Conservation (phyloP, 64 coral and sea anemone species). For the Cladopsammia gracilis region DNA sequence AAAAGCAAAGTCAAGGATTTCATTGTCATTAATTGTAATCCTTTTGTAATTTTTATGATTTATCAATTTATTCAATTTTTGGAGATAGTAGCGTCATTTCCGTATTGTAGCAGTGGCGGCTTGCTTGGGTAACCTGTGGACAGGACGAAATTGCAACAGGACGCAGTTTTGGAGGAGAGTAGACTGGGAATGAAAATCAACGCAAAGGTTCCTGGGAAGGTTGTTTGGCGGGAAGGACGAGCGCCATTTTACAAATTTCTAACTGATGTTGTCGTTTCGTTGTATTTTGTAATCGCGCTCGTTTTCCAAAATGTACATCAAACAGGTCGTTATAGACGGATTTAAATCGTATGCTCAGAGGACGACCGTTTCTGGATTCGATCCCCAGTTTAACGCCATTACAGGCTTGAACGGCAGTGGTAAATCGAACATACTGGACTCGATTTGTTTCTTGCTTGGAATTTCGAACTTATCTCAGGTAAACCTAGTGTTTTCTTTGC, state of each 20-base stretch:
- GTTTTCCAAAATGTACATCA: constrained; percentile 91
- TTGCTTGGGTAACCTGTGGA: not conserved
- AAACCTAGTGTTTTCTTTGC: not conserved
- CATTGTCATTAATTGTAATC: too few species aligned
- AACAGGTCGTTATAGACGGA: constrained; percentile 95
- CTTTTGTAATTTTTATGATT: too few species aligned
- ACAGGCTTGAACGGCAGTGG: constrained; percentile 98
- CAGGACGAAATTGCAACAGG: not conserved
- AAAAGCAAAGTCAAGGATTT: too few species aligned
- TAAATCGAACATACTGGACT: constrained; percentile 99
- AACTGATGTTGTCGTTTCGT: not conserved
- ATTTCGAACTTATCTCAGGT: constrained; percentile 98
- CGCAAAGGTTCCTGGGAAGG: constrained; percentile 50
- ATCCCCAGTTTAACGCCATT: constrained; percentile 98
- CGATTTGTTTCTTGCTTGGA: constrained; percentile 98
- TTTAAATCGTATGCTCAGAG: constrained; percentile 98
- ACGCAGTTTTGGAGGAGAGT: not conserved
- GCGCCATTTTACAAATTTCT: constrained; percentile 62
- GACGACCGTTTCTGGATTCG: constrained; percentile 89
- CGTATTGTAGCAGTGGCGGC: too few species aligned
- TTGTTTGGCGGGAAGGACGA: constrained; percentile 57
- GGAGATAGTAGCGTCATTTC: too few species aligned
- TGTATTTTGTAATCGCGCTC: not conserved
- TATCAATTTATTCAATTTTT: too few species aligned
- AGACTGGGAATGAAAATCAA: not conserved